A percentile compares a stretch with the other conserved stretches of the same genome.
These are phyloP conservation scores for Myiozetetes cayanensis DNA, from an alignment of 2,113 vertebrate species.

Conservation along the genomic window DNA sequence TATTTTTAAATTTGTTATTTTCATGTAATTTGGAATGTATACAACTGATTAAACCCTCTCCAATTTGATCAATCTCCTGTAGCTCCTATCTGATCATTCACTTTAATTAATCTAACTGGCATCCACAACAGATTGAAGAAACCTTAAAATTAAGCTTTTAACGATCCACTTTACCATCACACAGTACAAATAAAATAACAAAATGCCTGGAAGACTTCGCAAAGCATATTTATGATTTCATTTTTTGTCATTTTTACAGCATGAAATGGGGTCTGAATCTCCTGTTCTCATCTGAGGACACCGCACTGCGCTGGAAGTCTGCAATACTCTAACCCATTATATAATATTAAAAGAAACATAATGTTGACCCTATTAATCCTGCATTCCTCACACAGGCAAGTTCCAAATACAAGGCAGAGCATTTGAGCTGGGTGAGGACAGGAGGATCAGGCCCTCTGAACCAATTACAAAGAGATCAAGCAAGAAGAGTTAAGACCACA, in stretches of 20 bases:
- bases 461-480: background rate
- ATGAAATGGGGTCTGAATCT: constrained; percentile 6
- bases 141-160: constrained; percentile 49
- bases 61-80: constrained; percentile 31
- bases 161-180: constrained; percentile 17
- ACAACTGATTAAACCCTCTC: constrained; percentile 5
- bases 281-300: background rate
- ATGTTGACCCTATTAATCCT: background rate
- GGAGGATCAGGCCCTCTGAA: background rate
- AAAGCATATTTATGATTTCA: constrained; percentile 13
- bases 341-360: background rate
- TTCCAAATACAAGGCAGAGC: background rate
- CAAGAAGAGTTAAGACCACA: background rate
- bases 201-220: constrained; percentile 5
- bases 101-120: constrained; percentile 42
- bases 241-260: background rate
- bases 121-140: constrained; percentile 14
- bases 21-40: constrained; percentile 18
- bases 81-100: constrained; percentile 35
- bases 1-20: constrained; percentile 11
- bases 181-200: constrained; percentile 25
- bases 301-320: background rate
- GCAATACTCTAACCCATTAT: background rate
- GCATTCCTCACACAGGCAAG: background rate
- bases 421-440: background rate